Percentiles rank a stretch among this genome's conserved stretches.
Conservation (phyloP, 2,888 invertebrate genomes). For the Tachina lurida region DNA sequence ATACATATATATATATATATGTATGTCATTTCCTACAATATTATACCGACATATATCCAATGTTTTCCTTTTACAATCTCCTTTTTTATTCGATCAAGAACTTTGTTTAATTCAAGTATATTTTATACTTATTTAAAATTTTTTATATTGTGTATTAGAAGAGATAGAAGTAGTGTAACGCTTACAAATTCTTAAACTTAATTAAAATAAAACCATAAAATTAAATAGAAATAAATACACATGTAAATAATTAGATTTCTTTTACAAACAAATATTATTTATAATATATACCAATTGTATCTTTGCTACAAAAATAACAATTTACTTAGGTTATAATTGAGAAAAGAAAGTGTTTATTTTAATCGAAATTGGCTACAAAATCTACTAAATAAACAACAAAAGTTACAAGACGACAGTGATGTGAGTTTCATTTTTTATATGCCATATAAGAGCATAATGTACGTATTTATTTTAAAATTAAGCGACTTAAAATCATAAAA, state of each 20-base stretch:
- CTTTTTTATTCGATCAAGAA: slow-evolving; percentile 29
- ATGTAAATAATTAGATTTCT: slow-evolving; percentile 61
- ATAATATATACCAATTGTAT: slow-evolving; percentile 30
- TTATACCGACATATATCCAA: neutral
- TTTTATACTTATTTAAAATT: slow-evolving; percentile 46
- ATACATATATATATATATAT: slow-evolving; percentile 51
- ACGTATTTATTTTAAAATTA: no score
- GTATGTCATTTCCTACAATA: neutral
- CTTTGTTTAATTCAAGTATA: slow-evolving; percentile 17
- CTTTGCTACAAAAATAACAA: slow-evolving; percentile 39
- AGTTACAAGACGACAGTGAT: neutral
- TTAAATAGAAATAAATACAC: slow-evolving; percentile 39
- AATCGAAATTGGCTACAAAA: neutral
- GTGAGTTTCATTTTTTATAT: neutral
- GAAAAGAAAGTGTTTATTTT: slow-evolving; percentile 13
- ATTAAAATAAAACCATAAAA: slow-evolving; percentile 3
- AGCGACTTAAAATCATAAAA: no score
- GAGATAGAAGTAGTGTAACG: slow-evolving; percentile 45
- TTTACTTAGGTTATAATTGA: slow-evolving; percentile 20
- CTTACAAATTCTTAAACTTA: slow-evolving; percentile 37
- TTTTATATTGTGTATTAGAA: slow-evolving; percentile 39
- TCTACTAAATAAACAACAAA: neutral
- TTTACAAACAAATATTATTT: slow-evolving; percentile 49
- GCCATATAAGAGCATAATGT: no score
- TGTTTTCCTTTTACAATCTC: slow-evolving; percentile 30